Percentiles rank a stretch among this genome's conserved stretches.
These are phyloP conservation scores for Lycodopsis pacificus DNA, from an alignment of 2,797 vertebrate genomes.

Conservation along the genomic window DNA sequence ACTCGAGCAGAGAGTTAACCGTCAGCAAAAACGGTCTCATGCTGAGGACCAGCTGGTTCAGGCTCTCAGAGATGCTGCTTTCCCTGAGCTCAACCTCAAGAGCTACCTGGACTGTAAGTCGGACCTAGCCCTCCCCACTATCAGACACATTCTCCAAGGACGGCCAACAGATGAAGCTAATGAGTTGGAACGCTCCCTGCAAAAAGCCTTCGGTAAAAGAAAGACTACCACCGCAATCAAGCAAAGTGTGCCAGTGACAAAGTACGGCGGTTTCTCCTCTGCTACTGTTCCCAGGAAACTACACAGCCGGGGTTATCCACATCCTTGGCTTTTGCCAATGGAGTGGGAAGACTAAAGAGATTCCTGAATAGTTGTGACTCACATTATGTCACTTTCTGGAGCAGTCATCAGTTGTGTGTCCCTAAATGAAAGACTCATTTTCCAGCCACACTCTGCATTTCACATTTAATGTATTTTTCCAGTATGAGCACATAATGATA, in stretches of 20 bases:
- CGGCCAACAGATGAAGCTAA: slow-evolving; percentile 76
- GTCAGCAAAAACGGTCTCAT: slow-evolving; percentile 68
- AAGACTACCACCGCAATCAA: slow-evolving; percentile 50
- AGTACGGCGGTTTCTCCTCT: slow-evolving; percentile 47
- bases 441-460: slow-evolving; percentile 29
- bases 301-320: slow-evolving; percentile 58
- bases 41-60: slow-evolving; percentile 66
- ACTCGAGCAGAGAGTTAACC: slow-evolving; percentile 73
- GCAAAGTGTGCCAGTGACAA: slow-evolving; percentile 39
- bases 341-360: slow-evolving; percentile 86
- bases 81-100: slow-evolving; percentile 83
- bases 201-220: slow-evolving; percentile 64
- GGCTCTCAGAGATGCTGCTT: slow-evolving; percentile 76
- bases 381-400: slow-evolving; percentile 48
- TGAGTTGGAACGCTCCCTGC: slow-evolving; percentile 79
- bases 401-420: slow-evolving; percentile 21
- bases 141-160: slow-evolving; percentile 77
- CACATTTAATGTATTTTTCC: slow-evolving; percentile 41
- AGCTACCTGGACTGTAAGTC: slow-evolving; percentile 86
- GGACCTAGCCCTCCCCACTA: slow-evolving; percentile 79
- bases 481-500: slow-evolving; percentile 48
- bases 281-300: slow-evolving; percentile 52
- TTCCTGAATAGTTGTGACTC: slow-evolving; percentile 36
- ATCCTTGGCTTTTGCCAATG: slow-evolving; percentile 80
- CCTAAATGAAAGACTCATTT: slow-evolving; percentile 33